Percentiles rank a stretch among this genome's conserved stretches.
These are phyloP conservation scores for Andricus grossulariae DNA, from an alignment of 1,140 invertebrate species.

Conservation along the genomic window DNA sequence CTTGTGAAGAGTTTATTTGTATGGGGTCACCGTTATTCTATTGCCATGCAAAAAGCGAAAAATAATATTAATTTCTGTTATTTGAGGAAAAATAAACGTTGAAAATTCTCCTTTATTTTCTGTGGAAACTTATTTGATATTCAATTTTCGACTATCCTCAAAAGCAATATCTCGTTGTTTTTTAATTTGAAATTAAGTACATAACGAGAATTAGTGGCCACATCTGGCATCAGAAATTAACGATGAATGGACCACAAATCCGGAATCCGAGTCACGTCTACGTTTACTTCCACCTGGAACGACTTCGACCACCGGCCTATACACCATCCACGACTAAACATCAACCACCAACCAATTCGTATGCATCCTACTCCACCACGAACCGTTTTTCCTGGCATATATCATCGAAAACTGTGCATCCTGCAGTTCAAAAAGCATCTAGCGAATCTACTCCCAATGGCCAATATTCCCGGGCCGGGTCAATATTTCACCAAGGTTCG, in stretches of 20 bases:
- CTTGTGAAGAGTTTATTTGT: too few species aligned
- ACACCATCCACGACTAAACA: conserved; percentile 22
- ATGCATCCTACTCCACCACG: conserved; percentile 10
- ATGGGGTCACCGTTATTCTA: too few species aligned
- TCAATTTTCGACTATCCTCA: neutral
- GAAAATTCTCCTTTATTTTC: too few species aligned
- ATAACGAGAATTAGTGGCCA: conserved; percentile 11
- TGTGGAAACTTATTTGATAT: too few species aligned
- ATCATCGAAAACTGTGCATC: conserved; percentile 22
- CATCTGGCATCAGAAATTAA: conserved; percentile 1
- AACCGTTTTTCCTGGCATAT: conserved; percentile 21
- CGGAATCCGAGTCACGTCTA: conserved; percentile 20
- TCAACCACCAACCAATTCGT: conserved; percentile 23
- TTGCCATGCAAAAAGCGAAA: too few species aligned
- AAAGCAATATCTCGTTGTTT: neutral
- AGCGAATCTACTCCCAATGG: conserved; percentile 8
- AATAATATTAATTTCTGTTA: too few species aligned
- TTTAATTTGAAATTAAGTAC: neutral
- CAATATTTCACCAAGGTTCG: neutral
- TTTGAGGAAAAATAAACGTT: too few species aligned
- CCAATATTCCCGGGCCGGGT: neutral
- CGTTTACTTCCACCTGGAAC: conserved; percentile 24
- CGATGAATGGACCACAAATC: conserved; percentile 20
- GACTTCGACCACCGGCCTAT: conserved; percentile 3
- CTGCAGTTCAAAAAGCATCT: conserved; percentile 23